A percentile compares a stretch with the other conserved stretches of the same genome.
These are phyloP conservation scores for Hiodon alosoides DNA, from an alignment of 2,113 vertebrate species.

Conservation along the genomic window DNA sequence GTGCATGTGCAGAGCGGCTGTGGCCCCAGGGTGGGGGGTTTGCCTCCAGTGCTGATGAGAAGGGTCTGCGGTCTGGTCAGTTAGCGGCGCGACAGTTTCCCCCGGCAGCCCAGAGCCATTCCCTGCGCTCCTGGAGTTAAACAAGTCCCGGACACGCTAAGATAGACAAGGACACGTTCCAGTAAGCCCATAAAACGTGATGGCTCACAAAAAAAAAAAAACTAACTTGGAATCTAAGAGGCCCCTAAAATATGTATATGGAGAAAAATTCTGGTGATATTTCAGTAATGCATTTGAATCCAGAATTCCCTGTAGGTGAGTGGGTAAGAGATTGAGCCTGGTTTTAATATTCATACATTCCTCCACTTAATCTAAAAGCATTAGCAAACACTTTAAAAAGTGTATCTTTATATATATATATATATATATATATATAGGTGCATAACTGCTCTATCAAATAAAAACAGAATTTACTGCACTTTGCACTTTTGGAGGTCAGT, in stretches of 20 bases:
- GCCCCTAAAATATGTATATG: conserved; percentile 15
- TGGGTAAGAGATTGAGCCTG: conserved; percentile 8
- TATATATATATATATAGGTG: neutral
- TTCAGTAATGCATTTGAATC: conserved; percentile 11
- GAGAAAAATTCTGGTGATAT: neutral
- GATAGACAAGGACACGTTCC: neutral
- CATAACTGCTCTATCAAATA: neutral
- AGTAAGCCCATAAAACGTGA: neutral
- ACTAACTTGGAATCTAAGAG: neutral
- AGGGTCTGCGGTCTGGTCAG: neutral
- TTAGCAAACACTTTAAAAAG: neutral
- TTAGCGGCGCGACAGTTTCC: neutral
- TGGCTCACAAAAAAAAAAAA: neutral
- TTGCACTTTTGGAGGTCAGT: neutral
- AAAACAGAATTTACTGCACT: neutral
- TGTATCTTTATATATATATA: neutral
- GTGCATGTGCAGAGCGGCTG: neutral
- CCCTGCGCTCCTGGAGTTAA: neutral
- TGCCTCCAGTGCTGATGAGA: neutral
- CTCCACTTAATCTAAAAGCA: neutral
- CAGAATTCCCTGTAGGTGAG: conserved; percentile 12
- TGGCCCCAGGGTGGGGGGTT: neutral
- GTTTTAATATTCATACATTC: conserved; percentile 14
- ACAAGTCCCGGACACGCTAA: conserved; percentile 2
- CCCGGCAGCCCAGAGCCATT: neutral